Evolutionary conservation across 2,113 vertebrate genomes (phyloP), one percentile per base, ranked within the genome.

Genomic region (Varanus komodoensis): DNA sequence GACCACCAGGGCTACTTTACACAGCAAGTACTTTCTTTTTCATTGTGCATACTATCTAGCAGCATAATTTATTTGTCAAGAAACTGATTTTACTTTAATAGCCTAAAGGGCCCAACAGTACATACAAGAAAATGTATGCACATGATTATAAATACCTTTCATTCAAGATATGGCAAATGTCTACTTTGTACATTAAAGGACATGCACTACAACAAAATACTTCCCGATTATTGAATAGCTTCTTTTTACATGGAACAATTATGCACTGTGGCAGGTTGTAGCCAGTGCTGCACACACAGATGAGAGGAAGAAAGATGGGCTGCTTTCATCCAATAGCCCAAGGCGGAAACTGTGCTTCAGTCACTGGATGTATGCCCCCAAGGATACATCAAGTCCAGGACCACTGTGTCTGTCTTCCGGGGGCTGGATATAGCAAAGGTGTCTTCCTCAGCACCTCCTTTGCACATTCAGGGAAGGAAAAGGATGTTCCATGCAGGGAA

Each of bases 1-100:
- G 90, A 81, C 50, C 48, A 89, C 80, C 80, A 50, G 84, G 90
- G 52, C 82, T 91, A 87, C n/a, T 87, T 27, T 93, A 89, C n/a
- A 69, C 3, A 44, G 5, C 90, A 77, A 4, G 1, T 32, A n/a
- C 82, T 80, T 29, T 52, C 29, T 80, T 84, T 4, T 90, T 23
- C 81, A 32, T 69, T 78, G 48, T 87, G 3, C 38, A 54, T 73
- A 71, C 0, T 86, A 74, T 15, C 6, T 80, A 44, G 86, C 71
- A 21, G 48, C 25, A 88, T 23, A 91, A 52, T 48, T 80, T 92
- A 87, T 29, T 89, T 92, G 90, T 86, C 91, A 52, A 34, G 21
- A 61, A 85, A 92, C 87, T 23, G 1, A 0, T 79, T 38, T 9
- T 38, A 0, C 0, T 27, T 77, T 79, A 93, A 48, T 48, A 81